Percentiles rank a stretch among this genome's conserved stretches.
Conservation (phyloP, 64 coral and sea anemone species). For the Dendrophyllia cribrosa region DNA sequence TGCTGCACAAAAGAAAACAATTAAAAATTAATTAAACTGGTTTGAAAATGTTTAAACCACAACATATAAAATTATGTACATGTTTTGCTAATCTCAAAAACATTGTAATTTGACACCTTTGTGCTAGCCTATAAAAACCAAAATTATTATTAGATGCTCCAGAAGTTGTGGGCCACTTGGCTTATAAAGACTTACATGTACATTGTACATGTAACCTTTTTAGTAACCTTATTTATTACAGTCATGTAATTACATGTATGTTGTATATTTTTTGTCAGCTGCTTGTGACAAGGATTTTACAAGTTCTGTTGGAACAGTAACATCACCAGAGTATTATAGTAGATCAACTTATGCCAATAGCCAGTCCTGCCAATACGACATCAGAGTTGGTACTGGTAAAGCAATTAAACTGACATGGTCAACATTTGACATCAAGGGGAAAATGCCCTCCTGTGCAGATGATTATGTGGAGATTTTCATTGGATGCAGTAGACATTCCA, state of each 20-base stretch:
- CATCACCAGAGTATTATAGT: not conserved
- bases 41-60: no score
- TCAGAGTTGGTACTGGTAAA: not conserved
- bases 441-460: constrained; percentile 70
- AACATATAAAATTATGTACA: no score
- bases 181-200: no score
- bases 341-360: constrained; percentile 26
- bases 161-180: no score
- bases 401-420: constrained; percentile 45
- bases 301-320: not conserved
- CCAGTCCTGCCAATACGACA: constrained; percentile 59
- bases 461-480: constrained; percentile 85
- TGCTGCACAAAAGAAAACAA: no score
- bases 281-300: not conserved
- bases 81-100: no score
- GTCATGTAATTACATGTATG: no score
- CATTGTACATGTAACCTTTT: no score
- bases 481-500: constrained; percentile 62
- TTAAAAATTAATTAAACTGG: no score
- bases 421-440: constrained; percentile 77
- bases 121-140: no score
- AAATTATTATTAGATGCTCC: no score
- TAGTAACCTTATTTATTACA: not conserved
- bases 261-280: not conserved
- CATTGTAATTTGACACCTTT: no score